Percentiles rank a stretch among this genome's conserved stretches.
Conservation (phyloP, 2,888 invertebrate species). For the Eudemis profundana region DNA sequence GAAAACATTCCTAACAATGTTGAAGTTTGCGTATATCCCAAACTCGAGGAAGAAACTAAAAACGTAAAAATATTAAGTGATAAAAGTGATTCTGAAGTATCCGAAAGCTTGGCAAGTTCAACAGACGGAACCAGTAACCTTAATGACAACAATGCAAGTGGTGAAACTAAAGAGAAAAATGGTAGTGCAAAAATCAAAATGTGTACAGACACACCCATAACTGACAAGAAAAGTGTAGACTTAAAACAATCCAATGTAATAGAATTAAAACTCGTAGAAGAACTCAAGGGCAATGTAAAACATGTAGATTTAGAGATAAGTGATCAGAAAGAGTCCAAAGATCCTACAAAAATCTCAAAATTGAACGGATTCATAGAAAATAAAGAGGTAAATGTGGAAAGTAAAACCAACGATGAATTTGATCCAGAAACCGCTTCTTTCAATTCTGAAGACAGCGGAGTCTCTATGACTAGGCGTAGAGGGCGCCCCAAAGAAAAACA, state of each 20-base stretch:
- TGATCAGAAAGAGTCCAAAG: neutral
- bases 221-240: neutral
- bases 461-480: conserved; percentile 55
- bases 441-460: conserved; percentile 60
- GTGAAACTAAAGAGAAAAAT: neutral
- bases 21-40: neutral
- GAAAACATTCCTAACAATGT: neutral
- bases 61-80: neutral
- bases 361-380: conserved; percentile 27
- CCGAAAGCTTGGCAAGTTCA: neutral
- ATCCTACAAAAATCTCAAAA: conserved; percentile 10
- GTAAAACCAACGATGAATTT: conserved; percentile 47
- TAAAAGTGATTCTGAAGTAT: neutral
- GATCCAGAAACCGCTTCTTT: conserved; percentile 55
- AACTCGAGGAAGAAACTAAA: neutral
- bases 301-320: conserved; percentile 1
- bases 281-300: neutral
- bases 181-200: neutral
- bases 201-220: neutral
- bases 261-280: neutral
- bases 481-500: conserved; percentile 49
- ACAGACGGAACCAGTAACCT: neutral
- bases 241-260: neutral
- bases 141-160: neutral
- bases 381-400: conserved; percentile 17